These are phyloP conservation scores for Callimorpha dominula DNA, from an alignment of 2,888 invertebrate species.

Conservation along the genomic window DNA sequence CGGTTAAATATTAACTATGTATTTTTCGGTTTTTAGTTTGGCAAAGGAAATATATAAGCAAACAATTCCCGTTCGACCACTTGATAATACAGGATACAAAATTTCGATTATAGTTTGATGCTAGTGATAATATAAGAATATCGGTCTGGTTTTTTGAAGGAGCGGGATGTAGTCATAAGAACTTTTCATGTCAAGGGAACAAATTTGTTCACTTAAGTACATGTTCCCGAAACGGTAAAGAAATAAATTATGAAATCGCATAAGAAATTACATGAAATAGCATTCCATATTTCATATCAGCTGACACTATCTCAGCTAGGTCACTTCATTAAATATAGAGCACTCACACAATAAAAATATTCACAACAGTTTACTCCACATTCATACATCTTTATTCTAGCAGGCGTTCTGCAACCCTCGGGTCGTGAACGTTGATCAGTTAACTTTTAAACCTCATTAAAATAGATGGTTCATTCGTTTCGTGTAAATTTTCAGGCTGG, in stretches of 20 bases:
- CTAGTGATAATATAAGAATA: background rate
- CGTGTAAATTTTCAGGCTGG: constrained; percentile 79
- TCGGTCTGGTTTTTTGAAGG: no score
- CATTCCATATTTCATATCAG: constrained; percentile 33
- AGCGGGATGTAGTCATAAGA: background rate
- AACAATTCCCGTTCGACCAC: background rate
- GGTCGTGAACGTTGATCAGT: constrained; percentile 70
- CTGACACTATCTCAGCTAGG: constrained; percentile 20
- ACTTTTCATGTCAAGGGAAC: background rate
- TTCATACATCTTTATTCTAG: constrained; percentile 34
- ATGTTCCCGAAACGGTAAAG: background rate
- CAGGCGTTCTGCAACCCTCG: constrained; percentile 44
- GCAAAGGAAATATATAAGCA: background rate
- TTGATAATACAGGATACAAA: background rate
- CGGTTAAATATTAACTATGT: background rate
- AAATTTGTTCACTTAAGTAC: background rate
- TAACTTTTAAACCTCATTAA: constrained; percentile 86
- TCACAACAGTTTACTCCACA: constrained; percentile 24
- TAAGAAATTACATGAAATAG: constrained; percentile 10
- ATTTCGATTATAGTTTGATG: background rate
- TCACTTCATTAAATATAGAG: constrained; percentile 38
- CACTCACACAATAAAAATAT: constrained; percentile 38
- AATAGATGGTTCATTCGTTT: constrained; percentile 84
- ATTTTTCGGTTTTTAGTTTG: background rate
- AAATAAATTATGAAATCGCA: background rate